Evolutionary conservation across 2,888 invertebrate genomes (phyloP).

Genomic region (Ophion obscuratus): DNA sequence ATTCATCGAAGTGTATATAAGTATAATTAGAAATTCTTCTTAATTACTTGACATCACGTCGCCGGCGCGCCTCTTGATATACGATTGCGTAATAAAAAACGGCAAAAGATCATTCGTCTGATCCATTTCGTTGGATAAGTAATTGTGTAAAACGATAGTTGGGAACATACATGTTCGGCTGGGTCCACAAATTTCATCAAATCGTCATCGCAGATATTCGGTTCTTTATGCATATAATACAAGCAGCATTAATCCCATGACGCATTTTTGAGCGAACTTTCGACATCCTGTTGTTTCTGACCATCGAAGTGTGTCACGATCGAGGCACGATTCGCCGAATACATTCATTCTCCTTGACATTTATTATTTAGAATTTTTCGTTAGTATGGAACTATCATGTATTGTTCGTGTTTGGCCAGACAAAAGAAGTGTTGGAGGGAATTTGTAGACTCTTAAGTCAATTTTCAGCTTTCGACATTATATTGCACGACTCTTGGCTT

Average conservation of each 20-base stretch:
- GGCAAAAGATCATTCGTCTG: slow-evolving; percentile 41
- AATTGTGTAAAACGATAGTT: neutral
- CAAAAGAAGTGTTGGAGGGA: no score
- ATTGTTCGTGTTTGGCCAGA: no score
- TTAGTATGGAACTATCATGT: no score
- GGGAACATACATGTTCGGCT: neutral
- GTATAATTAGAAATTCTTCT: no score
- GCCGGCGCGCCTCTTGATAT: neutral
- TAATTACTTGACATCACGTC: no score
- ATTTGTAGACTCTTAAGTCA: no score
- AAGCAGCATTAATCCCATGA: neutral
- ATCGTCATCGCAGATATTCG: neutral
- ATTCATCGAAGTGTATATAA: no score
- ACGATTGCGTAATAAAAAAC: slow-evolving; percentile 48
- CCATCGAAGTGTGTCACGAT: neutral
- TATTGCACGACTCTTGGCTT: no score
- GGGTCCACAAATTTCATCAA: neutral
- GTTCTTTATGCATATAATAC: no score
- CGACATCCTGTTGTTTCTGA: neutral
- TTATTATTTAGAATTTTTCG: neutral
- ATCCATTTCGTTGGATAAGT: neutral
- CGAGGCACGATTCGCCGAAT: neutral
- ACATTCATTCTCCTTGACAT: neutral
- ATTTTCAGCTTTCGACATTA: no score
- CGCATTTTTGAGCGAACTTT: neutral